Conservation (phyloP, 2,888 invertebrate genomes). For the Hyppa rectilinea region DNA sequence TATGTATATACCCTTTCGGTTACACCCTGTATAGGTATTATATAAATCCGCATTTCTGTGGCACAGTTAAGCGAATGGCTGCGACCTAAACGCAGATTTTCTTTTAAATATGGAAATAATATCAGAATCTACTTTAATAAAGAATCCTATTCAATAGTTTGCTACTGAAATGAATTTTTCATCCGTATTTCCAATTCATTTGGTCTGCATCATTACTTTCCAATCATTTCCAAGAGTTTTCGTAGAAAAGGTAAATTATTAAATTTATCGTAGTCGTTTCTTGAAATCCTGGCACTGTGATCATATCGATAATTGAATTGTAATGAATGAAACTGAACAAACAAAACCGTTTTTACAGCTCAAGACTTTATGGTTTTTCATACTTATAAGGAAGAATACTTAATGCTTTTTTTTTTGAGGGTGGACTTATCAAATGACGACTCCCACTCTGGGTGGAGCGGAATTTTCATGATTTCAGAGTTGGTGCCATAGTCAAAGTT, state of each 20-base stretch:
- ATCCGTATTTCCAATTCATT: conserved; percentile 58
- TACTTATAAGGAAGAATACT: neutral
- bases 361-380: neutral
- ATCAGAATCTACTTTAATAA: conserved; percentile 40
- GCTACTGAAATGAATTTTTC: conserved; percentile 43
- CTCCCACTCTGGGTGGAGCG: no score
- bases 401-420: no score
- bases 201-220: conserved; percentile 37
- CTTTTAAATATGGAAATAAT: conserved; percentile 43
- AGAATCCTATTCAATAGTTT: conserved; percentile 34
- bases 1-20: no score
- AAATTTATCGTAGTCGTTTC: conserved; percentile 4
- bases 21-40: no score
- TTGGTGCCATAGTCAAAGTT: no score
- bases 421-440: no score
- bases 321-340: conserved; percentile 11
- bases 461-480: no score
- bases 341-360: conserved; percentile 3
- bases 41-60: neutral
- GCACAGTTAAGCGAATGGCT: neutral
- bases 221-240: conserved; percentile 25
- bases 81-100: conserved; percentile 22
- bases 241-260: conserved; percentile 14
- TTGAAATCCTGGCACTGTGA: conserved; percentile 4
- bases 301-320: conserved; percentile 30